Conservation (phyloP, 2,888 invertebrate species). For the Leptarthrus brevirostris region DNA sequence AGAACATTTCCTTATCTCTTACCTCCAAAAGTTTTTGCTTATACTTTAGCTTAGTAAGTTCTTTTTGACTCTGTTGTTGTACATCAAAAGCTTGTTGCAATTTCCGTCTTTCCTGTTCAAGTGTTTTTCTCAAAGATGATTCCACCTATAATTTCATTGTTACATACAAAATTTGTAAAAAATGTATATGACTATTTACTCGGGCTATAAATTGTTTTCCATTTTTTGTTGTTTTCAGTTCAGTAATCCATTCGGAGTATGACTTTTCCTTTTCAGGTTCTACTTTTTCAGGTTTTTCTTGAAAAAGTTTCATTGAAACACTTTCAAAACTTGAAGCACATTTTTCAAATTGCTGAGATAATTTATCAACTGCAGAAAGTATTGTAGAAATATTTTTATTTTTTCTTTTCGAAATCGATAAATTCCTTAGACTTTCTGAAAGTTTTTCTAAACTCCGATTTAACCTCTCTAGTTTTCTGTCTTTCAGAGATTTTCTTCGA, state of each 20-base stretch:
- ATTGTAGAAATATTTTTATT: conserved; percentile 57
- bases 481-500: conserved; percentile 29
- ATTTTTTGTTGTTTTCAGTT: conserved; percentile 62
- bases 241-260: conserved; percentile 64
- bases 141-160: conserved; percentile 58
- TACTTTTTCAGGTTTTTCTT: neutral
- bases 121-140: conserved; percentile 60
- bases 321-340: conserved; percentile 59
- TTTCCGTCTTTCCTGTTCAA: conserved; percentile 60
- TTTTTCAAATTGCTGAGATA: conserved; percentile 59
- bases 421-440: conserved; percentile 57
- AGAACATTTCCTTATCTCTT: neutral
- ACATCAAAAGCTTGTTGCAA: conserved; percentile 59
- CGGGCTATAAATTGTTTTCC: conserved; percentile 63
- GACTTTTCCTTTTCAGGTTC: conserved; percentile 54
- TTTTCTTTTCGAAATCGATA: conserved; percentile 57
- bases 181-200: conserved; percentile 56
- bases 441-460: conserved; percentile 60
- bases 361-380: conserved; percentile 57
- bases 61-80: conserved; percentile 61
- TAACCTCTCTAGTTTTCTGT: conserved; percentile 56
- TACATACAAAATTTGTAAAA: no score
- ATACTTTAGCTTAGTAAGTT: conserved; percentile 60
- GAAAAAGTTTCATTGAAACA: conserved; percentile 54
- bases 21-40: conserved; percentile 62